Evolutionary conservation across 2,888 invertebrate genomes (phyloP).

Genomic region (Diarsia brunnea): DNA sequence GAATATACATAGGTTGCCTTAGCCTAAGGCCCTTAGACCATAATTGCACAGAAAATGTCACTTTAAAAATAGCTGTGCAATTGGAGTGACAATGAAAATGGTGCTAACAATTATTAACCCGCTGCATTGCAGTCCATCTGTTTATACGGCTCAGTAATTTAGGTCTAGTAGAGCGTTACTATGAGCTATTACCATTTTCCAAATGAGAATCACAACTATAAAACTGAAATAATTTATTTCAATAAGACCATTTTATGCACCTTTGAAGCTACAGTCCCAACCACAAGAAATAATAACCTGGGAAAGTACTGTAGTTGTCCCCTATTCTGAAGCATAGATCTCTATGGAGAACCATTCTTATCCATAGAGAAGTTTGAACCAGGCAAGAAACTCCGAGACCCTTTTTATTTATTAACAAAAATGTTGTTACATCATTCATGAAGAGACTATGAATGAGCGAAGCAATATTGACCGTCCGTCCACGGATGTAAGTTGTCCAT

Average conservation of each 20-base stretch:
- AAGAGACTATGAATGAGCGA: neutral
- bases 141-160: too few relatives aligned
- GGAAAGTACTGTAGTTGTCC: neutral
- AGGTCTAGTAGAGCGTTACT: neutral
- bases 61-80: neutral
- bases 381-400: neutral
- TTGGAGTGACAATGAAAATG: neutral
- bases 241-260: neutral
- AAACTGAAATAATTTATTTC: neutral
- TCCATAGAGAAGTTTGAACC: neutral
- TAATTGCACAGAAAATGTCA: neutral
- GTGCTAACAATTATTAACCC: neutral
- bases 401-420: neutral
- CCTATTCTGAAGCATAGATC: neutral
- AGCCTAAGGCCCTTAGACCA: too few relatives aligned
- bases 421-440: neutral
- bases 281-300: neutral
- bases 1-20: neutral
- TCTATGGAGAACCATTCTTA: neutral
- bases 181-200: neutral
- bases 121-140: neutral
- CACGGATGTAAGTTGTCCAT: neutral
- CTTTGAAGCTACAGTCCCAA: neutral
- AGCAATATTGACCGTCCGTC: neutral
- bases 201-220: neutral